Conservation (phyloP, 2,113 vertebrate species). For the Limanda limanda region DNA sequence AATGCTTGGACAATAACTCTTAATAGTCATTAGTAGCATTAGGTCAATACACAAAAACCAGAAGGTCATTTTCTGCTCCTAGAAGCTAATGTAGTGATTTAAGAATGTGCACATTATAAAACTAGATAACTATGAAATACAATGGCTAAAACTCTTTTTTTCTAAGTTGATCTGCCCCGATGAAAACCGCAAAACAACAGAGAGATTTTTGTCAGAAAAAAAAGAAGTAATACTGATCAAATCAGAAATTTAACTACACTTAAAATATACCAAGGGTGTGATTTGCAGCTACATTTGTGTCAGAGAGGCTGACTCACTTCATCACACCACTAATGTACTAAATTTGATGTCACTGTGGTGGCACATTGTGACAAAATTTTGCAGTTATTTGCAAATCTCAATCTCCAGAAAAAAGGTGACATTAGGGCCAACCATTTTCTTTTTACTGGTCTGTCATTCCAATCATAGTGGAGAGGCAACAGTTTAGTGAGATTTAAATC, state of each 20-base stretch:
- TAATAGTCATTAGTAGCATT: neutral
- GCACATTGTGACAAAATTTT: neutral
- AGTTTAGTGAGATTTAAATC: conserved; percentile 75
- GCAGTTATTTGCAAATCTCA: conserved; percentile 2
- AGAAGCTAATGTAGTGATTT: no score
- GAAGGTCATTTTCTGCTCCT: no score
- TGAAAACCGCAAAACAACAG: no score
- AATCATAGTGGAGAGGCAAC: conserved; percentile 54
- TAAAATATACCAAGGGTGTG: neutral
- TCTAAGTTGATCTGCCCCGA: no score
- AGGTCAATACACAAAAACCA: neutral
- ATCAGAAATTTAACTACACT: neutral
- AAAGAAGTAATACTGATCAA: neutral
- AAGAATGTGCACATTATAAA: no score
- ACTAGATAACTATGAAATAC: no score
- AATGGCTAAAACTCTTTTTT: no score
- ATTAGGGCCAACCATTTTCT: neutral
- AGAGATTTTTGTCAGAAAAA: no score
- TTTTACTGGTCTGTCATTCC: conserved; percentile 42
- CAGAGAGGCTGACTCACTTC: neutral
- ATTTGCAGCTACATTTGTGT: neutral
- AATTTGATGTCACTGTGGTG: neutral
- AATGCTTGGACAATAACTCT: neutral
- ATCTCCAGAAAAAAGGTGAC: neutral
- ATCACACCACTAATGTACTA: neutral